Evolutionary conservation across 1,140 invertebrate genomes (phyloP), one percentile per base, ranked within the genome.

Genomic region (Chlorops oryzae): DNA sequence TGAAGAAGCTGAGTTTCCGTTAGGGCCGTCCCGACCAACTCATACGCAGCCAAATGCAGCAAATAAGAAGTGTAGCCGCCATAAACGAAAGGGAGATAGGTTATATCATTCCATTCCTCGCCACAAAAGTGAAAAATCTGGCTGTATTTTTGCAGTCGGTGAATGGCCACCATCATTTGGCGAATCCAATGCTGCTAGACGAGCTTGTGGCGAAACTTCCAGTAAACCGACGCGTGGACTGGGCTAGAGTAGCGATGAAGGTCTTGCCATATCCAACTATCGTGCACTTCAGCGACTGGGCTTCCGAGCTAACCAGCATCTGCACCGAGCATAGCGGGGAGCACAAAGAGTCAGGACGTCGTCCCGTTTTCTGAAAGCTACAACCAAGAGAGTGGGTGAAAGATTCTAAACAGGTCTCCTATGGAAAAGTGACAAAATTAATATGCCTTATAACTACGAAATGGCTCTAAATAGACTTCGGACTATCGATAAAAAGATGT

Each of bases 401-500:
- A 18, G 38, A 6, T 47, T 47, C 42, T 38, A 41, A 35, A 52
- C 44, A 0, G 43, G 37, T 6, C 37, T 47, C 5, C 24, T 52
- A 37, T 47, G 25, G 50, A 47, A 46, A 37, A 13, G 41, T 17
- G 32, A 42, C 35, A 6, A 41, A 2, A n/a, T 52, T 3, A 20
- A 41, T 1, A 13, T 41, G 2, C 50, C 50, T 10, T 32, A 52
- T 17, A 52, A 20, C 17, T 52, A 24, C 12, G 2, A 12, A 6
- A 45, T 32, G 18, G 44, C 37, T n/a, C 9, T 41, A 17, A 40
- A 21, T 3, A 38, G 50, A 9, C 18, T 51, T 13, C 12, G 15
- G 24, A 27, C 35, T 10, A 28, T 51, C 13, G 50, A 51, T 9
- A 51, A 28, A 40, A 44, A 24, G 23, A 44, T 46, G 50, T 28